These are phyloP conservation scores for Cherax quadricarinatus DNA, from an alignment of 1,140 invertebrate genomes.

Conservation along the genomic window DNA sequence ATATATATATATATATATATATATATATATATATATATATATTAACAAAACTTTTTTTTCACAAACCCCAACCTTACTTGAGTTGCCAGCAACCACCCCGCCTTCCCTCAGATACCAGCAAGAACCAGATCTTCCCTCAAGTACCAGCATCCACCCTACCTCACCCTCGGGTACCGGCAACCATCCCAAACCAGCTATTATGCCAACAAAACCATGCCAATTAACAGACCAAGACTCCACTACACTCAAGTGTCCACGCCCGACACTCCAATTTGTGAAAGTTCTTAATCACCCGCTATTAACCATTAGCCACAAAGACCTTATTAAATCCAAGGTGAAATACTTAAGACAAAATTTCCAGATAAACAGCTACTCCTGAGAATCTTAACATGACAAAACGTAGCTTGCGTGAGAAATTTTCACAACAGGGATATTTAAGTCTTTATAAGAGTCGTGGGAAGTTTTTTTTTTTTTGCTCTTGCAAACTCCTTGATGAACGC, in stretches of 20 bases:
- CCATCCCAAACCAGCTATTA: background rate
- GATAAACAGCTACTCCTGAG: background rate
- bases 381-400: background rate
- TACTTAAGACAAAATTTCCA: background rate
- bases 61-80: no score
- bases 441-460: no score
- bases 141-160: background rate
- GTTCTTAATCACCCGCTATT: slow-evolving; percentile 26
- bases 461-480: no score
- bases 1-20: no score
- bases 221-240: background rate
- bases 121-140: no score
- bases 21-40: no score
- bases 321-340: background rate
- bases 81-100: no score
- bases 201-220: background rate
- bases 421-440: background rate
- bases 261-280: slow-evolving; percentile 22
- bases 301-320: slow-evolving; percentile 44
- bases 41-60: no score
- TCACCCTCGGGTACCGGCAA: background rate
- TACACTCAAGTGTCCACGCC: slow-evolving; percentile 13
- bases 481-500: no score
- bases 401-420: background rate
- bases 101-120: no score